phyloP scores from a whole-genome alignment of 1,140 invertebrate species.

The Babylonia areolata region DNA sequence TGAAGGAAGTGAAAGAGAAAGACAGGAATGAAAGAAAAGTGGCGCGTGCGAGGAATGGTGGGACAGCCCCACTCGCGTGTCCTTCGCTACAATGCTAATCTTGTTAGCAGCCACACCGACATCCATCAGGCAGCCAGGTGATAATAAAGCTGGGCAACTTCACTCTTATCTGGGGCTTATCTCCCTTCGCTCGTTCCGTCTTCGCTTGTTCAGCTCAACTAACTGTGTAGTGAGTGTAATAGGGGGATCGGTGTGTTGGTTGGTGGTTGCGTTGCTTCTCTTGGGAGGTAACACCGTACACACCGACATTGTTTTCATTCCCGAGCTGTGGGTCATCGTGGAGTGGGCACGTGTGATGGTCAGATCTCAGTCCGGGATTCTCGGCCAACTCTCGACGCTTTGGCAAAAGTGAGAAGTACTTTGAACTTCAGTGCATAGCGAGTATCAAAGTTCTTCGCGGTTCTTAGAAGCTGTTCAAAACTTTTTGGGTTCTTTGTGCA shows the following conservation, averaged over 20 bases:
- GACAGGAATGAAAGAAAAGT: not conserved
- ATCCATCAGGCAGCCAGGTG: not conserved
- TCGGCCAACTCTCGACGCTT: no score
- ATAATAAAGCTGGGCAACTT: not conserved
- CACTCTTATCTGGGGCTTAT: not conserved
- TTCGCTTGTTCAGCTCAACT: not conserved
- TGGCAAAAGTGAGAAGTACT: no score
- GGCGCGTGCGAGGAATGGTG: not conserved
- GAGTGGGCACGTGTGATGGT: not conserved
- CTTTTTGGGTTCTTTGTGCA: no score
- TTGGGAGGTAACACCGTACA: not conserved
- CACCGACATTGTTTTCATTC: conserved; percentile 20
- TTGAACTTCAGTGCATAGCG: no score
- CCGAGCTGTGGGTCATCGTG: not conserved
- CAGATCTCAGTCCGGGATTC: no score
- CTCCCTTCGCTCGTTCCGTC: not conserved
- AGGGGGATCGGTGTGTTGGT: not conserved
- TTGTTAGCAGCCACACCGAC: not conserved
- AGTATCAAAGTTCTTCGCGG: no score
- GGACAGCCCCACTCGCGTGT: not conserved
- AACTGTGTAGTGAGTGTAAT: not conserved
- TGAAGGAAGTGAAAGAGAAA: not conserved
- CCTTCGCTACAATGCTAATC: not conserved
- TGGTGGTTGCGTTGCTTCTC: not conserved
- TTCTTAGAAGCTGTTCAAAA: no score